Conservation (phyloP, 2,888 invertebrate species). For the Mystacides longicornis region DNA sequence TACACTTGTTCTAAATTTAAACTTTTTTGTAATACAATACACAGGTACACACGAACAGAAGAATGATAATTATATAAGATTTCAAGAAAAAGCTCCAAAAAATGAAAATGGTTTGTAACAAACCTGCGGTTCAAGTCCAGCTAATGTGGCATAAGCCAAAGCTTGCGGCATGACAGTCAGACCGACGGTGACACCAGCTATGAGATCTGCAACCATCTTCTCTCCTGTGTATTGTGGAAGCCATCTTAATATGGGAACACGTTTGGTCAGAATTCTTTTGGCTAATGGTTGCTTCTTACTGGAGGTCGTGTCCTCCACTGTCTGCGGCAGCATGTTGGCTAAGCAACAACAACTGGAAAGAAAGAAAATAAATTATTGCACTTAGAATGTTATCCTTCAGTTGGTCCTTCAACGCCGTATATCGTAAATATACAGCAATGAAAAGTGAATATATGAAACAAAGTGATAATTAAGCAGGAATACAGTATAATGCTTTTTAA, state of each 20-base stretch:
- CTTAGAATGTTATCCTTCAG: too few relatives aligned
- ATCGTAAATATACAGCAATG: too few relatives aligned
- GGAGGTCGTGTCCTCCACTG: not conserved
- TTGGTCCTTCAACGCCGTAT: too few relatives aligned
- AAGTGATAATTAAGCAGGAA: too few relatives aligned
- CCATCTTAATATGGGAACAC: constrained; percentile 66
- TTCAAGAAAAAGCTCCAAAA: too few relatives aligned
- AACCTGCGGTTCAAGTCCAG: constrained; percentile 80
- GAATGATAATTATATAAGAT: too few relatives aligned
- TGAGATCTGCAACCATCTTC: constrained; percentile 73
- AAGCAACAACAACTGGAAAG: not conserved
- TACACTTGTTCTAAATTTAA: too few relatives aligned
- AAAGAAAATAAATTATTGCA: too few relatives aligned
- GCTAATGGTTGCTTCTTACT: constrained; percentile 39
- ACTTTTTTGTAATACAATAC: not conserved
- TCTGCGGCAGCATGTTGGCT: not conserved
- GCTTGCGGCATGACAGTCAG: constrained; percentile 91
- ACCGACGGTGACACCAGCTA: constrained; percentile 89
- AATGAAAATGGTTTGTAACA: too few relatives aligned
- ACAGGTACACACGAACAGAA: too few relatives aligned
- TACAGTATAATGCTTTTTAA: too few relatives aligned
- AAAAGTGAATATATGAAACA: too few relatives aligned
- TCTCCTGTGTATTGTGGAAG: constrained; percentile 66
- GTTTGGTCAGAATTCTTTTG: constrained; percentile 39
- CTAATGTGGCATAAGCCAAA: constrained; percentile 84